These are phyloP conservation scores for Acrocephalus scirpaceus DNA, from an alignment of 2,797 vertebrate species.

Conservation along the genomic window DNA sequence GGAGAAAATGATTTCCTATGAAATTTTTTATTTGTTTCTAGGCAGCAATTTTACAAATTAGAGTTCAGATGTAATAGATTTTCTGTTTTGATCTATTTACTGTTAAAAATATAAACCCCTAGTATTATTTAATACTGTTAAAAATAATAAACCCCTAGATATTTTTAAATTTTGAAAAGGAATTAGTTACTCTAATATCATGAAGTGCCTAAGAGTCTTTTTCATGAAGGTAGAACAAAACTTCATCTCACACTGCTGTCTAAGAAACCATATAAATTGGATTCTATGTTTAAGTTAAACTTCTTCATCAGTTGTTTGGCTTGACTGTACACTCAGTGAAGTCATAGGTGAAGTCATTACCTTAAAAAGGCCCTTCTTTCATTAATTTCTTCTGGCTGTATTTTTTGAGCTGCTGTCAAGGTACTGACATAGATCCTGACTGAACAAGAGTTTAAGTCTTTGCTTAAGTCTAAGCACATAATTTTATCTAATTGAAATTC, in stretches of 20 bases:
- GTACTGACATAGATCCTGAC: neutral
- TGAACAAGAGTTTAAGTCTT: neutral
- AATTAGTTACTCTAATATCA: neutral
- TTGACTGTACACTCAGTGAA: neutral
- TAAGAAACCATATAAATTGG: neutral
- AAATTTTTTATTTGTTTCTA: neutral
- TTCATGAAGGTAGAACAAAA: neutral
- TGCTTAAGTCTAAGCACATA: neutral
- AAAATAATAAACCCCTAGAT: neutral
- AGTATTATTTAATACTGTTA: neutral
- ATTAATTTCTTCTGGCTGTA: neutral
- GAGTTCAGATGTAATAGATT: neutral
- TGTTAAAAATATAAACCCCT: neutral
- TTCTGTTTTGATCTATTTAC: neutral
- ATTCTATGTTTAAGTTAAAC: neutral
- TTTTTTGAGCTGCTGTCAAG: neutral
- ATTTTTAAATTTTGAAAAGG: neutral
- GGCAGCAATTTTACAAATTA: neutral
- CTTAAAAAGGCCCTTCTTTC: neutral
- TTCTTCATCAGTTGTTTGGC: neutral
- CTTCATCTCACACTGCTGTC: neutral
- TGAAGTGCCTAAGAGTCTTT: neutral
- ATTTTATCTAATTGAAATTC: conserved; percentile 13
- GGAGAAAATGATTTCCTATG: neutral
- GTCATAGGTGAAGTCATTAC: neutral